Percentiles rank a stretch among this genome's conserved stretches.
Evolutionary conservation across 1,140 invertebrate genomes (phyloP).

Genomic region (Dinothrombium tinctorium): DNA sequence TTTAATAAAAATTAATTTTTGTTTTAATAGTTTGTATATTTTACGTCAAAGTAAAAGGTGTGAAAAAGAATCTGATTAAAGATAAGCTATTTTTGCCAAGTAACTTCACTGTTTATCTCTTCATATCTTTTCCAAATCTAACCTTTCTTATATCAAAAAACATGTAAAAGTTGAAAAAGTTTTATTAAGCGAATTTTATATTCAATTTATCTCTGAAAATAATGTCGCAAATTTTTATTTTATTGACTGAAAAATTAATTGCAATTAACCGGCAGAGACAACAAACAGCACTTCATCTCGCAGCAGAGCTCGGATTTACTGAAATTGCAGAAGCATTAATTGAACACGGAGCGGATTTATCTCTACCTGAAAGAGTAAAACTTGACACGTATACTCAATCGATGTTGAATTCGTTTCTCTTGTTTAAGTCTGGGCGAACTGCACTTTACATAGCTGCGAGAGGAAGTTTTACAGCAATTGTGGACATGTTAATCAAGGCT

Average conservation of each 20-base stretch:
- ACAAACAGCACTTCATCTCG: slow-evolving; percentile 44
- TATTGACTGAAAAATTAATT: not conserved
- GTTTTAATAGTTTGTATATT: too few species aligned
- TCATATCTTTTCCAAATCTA: not conserved
- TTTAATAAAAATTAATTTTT: too few species aligned
- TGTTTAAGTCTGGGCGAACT: slow-evolving; percentile 32
- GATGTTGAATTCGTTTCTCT: not conserved
- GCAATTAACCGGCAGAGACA: slow-evolving; percentile 10
- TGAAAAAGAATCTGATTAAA: too few species aligned
- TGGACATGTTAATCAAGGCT: slow-evolving; percentile 58
- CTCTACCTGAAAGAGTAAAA: slow-evolving; percentile 34
- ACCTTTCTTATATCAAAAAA: not conserved
- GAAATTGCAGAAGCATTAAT: slow-evolving; percentile 38
- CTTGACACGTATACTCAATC: not conserved
- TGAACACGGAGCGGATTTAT: slow-evolving; percentile 35
- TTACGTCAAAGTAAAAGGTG: too few species aligned
- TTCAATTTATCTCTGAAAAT: not conserved
- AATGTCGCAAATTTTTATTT: too few species aligned
- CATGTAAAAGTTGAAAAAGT: not conserved
- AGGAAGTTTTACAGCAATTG: slow-evolving; percentile 55
- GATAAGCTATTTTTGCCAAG: too few species aligned
- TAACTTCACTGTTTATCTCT: too few species aligned
- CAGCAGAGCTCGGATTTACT: slow-evolving; percentile 42
- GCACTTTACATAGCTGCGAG: slow-evolving; percentile 43
- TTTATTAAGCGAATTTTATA: too few species aligned